Evolutionary conservation across 2,113 vertebrate genomes (phyloP).

Genomic region (Aythya baeri): DNA sequence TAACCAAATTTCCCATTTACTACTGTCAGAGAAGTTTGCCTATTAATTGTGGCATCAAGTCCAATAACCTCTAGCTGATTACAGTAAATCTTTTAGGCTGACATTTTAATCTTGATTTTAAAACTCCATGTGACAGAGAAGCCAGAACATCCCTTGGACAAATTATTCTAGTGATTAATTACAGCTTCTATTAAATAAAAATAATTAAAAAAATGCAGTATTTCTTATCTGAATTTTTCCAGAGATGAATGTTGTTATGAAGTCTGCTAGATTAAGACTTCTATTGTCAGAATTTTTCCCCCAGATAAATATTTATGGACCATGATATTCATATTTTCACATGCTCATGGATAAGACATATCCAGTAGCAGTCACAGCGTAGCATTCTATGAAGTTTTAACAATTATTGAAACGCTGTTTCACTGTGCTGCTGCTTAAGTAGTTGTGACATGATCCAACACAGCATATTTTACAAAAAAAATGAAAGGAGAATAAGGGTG

Average conservation of each 20-base stretch:
- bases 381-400: background rate
- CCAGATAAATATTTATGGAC: background rate
- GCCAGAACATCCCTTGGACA: background rate
- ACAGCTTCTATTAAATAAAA: background rate
- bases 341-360: background rate
- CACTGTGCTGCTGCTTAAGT: background rate
- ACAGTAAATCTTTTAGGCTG: background rate
- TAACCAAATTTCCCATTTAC: background rate
- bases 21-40: background rate
- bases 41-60: background rate
- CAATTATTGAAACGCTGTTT: background rate
- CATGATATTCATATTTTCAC: background rate
- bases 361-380: background rate
- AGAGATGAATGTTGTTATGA: background rate
- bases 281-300: background rate
- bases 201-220: background rate
- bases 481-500: background rate
- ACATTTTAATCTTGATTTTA: constrained; percentile 34
- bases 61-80: background rate
- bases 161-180: constrained; percentile 43
- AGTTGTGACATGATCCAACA: background rate
- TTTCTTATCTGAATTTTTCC: background rate
- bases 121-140: constrained; percentile 23
- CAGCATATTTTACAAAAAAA: background rate
- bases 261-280: background rate